Conservation (phyloP, 2,113 vertebrate genomes). For the Ciconia maguari region DNA sequence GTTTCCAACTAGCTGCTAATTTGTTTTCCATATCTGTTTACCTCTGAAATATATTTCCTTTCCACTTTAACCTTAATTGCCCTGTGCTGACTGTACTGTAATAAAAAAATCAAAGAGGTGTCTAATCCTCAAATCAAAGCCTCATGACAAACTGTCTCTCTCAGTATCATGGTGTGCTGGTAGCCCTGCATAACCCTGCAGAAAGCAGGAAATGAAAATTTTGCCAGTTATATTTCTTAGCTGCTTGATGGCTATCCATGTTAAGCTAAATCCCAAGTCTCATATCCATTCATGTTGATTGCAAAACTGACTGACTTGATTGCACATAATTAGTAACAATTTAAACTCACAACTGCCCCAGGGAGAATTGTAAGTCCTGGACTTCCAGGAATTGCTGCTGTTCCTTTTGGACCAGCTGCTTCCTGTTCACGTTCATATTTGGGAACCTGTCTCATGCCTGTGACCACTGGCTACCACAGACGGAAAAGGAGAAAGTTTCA, state of each 20-base stretch:
- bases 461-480: not conserved
- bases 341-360: constrained; percentile 71
- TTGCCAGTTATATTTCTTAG: not conserved
- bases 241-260: not conserved
- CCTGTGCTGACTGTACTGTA: not conserved
- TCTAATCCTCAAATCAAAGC: not conserved
- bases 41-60: not conserved
- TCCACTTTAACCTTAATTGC: not conserved
- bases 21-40: not conserved
- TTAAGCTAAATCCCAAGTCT: not conserved
- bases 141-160: not conserved
- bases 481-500: not conserved
- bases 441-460: not conserved
- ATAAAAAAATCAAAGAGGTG: not conserved
- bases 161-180: constrained; percentile 50
- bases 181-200: constrained; percentile 67
- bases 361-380: constrained; percentile 76
- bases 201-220: constrained; percentile 50
- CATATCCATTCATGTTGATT: not conserved
- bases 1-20: not conserved
- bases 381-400: constrained; percentile 76
- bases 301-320: not conserved
- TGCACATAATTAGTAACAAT: not conserved
- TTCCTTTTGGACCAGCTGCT: constrained; percentile 74
- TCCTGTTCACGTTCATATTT: constrained; percentile 52